These are phyloP conservation scores for Pelusios castaneus DNA, from an alignment of 2,113 vertebrate species.

Conservation along the genomic window DNA sequence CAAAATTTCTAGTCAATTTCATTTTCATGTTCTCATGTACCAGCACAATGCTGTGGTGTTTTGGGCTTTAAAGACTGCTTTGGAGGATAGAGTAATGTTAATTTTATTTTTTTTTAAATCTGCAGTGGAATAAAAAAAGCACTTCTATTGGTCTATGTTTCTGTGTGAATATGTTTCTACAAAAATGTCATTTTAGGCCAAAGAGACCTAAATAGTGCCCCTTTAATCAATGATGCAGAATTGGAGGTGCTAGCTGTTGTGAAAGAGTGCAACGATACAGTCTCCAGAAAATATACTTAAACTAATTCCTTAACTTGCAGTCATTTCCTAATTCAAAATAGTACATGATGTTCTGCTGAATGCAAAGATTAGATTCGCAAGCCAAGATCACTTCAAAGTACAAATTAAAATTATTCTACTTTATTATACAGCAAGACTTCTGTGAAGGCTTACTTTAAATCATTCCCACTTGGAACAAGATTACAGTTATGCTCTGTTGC, in stretches of 20 bases:
- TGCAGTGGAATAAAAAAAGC: rapidly evolving
- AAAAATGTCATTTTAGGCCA: not conserved
- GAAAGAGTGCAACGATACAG: not conserved
- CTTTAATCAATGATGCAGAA: not conserved
- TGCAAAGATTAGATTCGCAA: slow-evolving; percentile 70
- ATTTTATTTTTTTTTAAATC: not conserved
- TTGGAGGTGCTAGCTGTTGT: not conserved
- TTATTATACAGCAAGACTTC: slow-evolving; percentile 72
- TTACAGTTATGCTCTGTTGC: slow-evolving; percentile 76
- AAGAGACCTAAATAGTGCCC: not conserved
- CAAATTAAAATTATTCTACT: slow-evolving; percentile 72
- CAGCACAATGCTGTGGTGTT: not conserved
- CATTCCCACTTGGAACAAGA: slow-evolving; percentile 76
- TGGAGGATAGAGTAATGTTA: not conserved
- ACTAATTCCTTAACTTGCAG: slow-evolving; percentile 48
- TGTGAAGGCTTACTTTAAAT: slow-evolving; percentile 72
- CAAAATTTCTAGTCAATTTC: not conserved
- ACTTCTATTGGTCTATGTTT: not conserved
- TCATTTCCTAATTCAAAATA: slow-evolving; percentile 48
- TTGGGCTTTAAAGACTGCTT: not conserved
- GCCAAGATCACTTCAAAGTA: slow-evolving; percentile 77
- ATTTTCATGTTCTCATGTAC: not conserved
- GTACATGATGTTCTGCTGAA: slow-evolving; percentile 49
- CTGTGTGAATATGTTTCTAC: not conserved
- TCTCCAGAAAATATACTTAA: slow-evolving; percentile 39